These are phyloP conservation scores for Scolopax mira DNA, from an alignment of 2,113 vertebrate species.

Conservation along the genomic window DNA sequence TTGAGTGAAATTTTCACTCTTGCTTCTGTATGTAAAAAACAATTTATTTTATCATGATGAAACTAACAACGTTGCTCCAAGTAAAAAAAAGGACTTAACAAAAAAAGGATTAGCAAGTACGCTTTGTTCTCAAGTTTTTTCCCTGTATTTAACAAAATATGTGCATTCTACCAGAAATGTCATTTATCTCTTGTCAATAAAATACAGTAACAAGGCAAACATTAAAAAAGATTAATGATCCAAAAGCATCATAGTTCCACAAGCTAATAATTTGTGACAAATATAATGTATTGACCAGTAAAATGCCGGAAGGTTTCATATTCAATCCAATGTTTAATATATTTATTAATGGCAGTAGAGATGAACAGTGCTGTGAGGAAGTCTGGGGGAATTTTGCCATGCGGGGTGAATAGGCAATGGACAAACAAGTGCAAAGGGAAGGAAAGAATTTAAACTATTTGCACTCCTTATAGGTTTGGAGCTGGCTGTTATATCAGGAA, in stretches of 20 bases:
- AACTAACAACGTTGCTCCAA: background rate
- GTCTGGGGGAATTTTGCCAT: background rate
- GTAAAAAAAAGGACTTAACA: constrained; percentile 28
- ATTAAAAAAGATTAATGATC: constrained; percentile 31
- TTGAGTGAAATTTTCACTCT: background rate
- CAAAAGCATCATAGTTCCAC: background rate
- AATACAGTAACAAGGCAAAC: constrained; percentile 19
- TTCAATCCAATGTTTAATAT: background rate
- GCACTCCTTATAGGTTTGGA: background rate
- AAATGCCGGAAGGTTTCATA: constrained; percentile 14
- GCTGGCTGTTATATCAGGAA: background rate
- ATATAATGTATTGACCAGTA: constrained; percentile 23
- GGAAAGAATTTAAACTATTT: background rate
- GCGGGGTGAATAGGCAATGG: background rate
- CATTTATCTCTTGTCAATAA: background rate
- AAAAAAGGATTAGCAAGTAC: background rate
- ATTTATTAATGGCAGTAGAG: background rate
- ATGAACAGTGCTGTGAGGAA: background rate
- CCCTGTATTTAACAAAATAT: background rate
- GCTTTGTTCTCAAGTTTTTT: background rate
- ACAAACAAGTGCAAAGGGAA: background rate
- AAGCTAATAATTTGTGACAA: constrained; percentile 10
- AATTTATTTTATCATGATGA: background rate
- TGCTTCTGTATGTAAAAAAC: background rate
- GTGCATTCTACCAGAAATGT: background rate